Percentiles rank a stretch among this genome's conserved stretches.
These are phyloP conservation scores for Pithys albifrons DNA, from an alignment of 2,113 vertebrate genomes.

Conservation along the genomic window DNA sequence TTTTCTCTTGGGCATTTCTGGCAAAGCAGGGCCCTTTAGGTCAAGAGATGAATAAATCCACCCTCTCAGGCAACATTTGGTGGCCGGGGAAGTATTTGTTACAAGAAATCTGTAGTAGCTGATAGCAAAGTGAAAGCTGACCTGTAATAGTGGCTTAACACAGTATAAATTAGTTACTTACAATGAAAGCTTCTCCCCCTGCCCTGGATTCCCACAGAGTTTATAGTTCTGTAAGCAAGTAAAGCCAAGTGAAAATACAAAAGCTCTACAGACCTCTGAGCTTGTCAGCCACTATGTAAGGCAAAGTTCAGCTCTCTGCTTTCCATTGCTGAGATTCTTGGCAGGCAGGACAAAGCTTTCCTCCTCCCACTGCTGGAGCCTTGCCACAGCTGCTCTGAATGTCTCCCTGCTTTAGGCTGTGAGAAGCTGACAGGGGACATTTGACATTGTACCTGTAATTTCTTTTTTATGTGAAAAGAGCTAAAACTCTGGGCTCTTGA, in stretches of 20 bases:
- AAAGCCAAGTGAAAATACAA: slow-evolving; percentile 1
- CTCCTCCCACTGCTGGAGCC: slow-evolving; percentile 10
- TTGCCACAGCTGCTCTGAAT: neutral
- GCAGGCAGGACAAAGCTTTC: slow-evolving; percentile 25
- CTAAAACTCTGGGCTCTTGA: neutral
- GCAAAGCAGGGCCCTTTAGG: neutral
- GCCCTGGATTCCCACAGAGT: neutral
- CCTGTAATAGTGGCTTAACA: neutral
- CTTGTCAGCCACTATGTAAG: slow-evolving; percentile 44
- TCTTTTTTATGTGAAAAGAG: neutral
- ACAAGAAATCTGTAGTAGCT: neutral
- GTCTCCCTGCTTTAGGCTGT: neutral
- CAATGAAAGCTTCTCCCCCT: neutral
- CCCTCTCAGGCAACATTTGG: fast-evolving
- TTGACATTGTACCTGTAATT: neutral
- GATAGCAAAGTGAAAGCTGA: neutral
- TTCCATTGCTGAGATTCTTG: slow-evolving; percentile 3
- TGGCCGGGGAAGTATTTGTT: neutral
- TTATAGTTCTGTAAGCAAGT: neutral
- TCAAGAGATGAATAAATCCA: neutral
- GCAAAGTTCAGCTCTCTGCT: slow-evolving; percentile 65
- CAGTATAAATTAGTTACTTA: neutral
- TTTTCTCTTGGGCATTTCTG: neutral
- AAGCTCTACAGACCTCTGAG: neutral
- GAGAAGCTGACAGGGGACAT: neutral